Evolutionary conservation across 2,113 vertebrate genomes (phyloP).

Genomic region (Nesoenas mayeri): DNA sequence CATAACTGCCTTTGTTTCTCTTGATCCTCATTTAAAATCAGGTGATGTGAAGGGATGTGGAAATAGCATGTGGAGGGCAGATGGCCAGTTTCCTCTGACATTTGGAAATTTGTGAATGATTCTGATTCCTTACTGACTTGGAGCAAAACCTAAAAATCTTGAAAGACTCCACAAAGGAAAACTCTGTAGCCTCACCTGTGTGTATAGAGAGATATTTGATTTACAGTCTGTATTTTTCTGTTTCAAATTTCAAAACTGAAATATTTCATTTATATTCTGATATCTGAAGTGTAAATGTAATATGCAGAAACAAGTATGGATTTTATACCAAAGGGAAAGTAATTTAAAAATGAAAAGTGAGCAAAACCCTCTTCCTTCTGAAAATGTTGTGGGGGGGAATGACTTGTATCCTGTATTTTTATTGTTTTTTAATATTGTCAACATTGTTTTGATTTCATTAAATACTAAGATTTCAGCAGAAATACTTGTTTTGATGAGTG

Average conservation of each 20-base stretch:
- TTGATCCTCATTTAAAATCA: background rate
- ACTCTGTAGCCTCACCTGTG: background rate
- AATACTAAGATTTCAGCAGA: background rate
- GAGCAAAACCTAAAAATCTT: background rate
- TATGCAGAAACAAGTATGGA: background rate
- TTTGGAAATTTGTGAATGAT: background rate
- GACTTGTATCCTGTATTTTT: background rate
- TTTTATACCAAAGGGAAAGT: background rate
- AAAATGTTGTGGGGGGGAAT: background rate
- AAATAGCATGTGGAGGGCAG: background rate
- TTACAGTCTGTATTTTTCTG: background rate
- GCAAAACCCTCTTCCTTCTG: background rate
- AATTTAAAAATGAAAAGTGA: background rate
- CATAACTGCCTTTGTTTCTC: background rate
- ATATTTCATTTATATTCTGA: background rate
- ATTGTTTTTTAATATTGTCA: background rate
- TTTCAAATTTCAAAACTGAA: background rate
- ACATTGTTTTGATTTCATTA: background rate
- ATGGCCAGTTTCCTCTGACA: background rate
- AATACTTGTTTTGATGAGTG: background rate
- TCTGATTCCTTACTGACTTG: background rate
- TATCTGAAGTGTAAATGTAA: background rate
- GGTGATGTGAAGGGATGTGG: background rate
- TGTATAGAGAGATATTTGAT: background rate
- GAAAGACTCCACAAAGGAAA: background rate